Evolutionary conservation across 53 echinoderm and acorn worm species (phyloP), one percentile per base, ranked within the genome.

Genomic region (Glandiceps talaboti): DNA sequence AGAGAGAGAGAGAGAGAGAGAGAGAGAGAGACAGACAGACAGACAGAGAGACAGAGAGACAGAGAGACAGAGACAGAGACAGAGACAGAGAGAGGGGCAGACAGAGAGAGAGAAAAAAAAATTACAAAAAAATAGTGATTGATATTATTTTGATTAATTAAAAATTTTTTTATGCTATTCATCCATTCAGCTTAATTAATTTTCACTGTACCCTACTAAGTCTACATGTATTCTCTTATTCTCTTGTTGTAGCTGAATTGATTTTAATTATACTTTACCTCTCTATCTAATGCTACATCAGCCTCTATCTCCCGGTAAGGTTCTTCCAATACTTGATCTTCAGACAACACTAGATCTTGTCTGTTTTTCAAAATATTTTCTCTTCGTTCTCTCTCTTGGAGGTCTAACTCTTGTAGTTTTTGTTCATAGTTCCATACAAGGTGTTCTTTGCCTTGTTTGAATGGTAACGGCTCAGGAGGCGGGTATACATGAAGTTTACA

Each of bases 351-450:
- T 32, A 78, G 32, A 27, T 78, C 79, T 32, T 32, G 79, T 45
- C 20, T 45, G 64, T 45, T 6, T 20, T 45, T 6, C 6, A 20
- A 12, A 6, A 45, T 45, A 12, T 32, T 73, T 30, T 88, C 88
- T 79, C 85, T 76, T 32, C 90, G 80, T 0, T 31, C 45, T 76
- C 25, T 31, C 84, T 94, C 92, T 30, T 92, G 85, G 27, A 31
- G 76, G 73, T 90, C 86, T 14, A 92, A 74, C 32, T 81, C 80
- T 10, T 79, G 73, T 29, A 92, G 73, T 45, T 74, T 86, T 33
- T 85, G 88, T 30, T 90, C 85, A 79, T 94, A 94, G 75, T 94
- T 85, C 88, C 92, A 90, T 25, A 92, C 81, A 78, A 80, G 77
- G 14, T 83, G 25, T 30, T 87, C 83, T 77, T 86, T 90, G 28